Percentiles rank a stretch among this genome's conserved stretches.
These are phyloP conservation scores for Camelus dromedarius DNA, from an alignment of 2,113 vertebrate species.

Conservation along the genomic window DNA sequence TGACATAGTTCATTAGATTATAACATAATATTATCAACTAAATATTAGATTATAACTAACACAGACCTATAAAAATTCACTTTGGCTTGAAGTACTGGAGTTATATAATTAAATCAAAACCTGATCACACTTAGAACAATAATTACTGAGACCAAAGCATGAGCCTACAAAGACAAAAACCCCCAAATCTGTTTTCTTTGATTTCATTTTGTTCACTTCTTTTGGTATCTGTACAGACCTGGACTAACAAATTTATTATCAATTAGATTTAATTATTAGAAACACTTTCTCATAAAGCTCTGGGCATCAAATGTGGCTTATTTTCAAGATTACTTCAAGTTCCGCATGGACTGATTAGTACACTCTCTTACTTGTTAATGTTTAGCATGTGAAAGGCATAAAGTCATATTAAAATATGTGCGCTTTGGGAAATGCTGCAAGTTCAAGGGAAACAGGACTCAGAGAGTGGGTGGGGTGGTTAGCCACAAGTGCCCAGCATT, in stretches of 20 bases:
- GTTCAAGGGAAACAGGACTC: neutral
- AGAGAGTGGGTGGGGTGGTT: neutral
- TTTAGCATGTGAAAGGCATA: neutral
- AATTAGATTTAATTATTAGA: neutral
- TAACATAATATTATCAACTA: neutral
- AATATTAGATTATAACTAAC: neutral
- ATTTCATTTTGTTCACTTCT: neutral
- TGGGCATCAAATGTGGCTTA: neutral
- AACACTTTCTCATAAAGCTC: neutral
- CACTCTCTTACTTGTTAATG: neutral
- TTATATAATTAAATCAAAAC: neutral
- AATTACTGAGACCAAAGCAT: neutral
- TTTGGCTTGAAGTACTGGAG: neutral
- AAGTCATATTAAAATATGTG: neutral
- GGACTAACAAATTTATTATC: neutral
- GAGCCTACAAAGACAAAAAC: neutral
- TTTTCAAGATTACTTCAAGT: slow-evolving; percentile 35
- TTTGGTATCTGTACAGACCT: neutral
- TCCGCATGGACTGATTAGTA: neutral
- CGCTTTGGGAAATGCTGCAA: neutral
- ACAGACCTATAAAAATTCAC: neutral
- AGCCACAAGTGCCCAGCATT: neutral
- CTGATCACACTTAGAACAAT: neutral
- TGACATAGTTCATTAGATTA: slow-evolving; percentile 13
- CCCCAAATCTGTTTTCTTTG: neutral